These are phyloP conservation scores for Anaspis maculata DNA, from an alignment of 2,888 invertebrate genomes.

Conservation along the genomic window DNA sequence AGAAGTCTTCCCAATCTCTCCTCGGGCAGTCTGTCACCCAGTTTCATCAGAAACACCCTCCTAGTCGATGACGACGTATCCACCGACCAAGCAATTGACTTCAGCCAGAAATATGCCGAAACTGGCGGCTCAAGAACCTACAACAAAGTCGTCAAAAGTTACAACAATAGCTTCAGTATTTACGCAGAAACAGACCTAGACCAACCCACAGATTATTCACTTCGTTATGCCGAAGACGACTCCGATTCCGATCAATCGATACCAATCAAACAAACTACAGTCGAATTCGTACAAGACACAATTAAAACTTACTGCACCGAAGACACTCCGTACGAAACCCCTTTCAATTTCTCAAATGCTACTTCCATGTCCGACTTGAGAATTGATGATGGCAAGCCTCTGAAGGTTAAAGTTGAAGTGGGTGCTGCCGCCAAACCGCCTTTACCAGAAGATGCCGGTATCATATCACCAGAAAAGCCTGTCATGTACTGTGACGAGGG, in stretches of 20 bases:
- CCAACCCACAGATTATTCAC: constrained; percentile 87
- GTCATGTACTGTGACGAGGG: constrained; percentile 82
- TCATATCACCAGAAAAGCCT: constrained; percentile 70
- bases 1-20: constrained; percentile 5
- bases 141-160: constrained; percentile 9
- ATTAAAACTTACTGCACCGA: constrained; percentile 89
- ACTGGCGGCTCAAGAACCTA: constrained; percentile 3
- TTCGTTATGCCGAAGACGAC: constrained; percentile 80
- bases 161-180: constrained; percentile 47
- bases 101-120: constrained; percentile 7
- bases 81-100: constrained; percentile 7
- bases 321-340: constrained; percentile 75
- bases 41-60: constrained; percentile 1
- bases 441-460: too few relatives aligned
- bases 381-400: constrained; percentile 6
- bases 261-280: constrained; percentile 26
- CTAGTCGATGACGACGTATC: constrained; percentile 4
- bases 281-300: constrained; percentile 59
- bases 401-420: constrained; percentile 27
- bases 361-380: constrained; percentile 80
- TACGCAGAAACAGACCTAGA: constrained; percentile 87
- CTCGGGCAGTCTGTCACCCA: constrained; percentile 1
- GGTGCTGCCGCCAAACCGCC: too few relatives aligned
- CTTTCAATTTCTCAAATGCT: constrained; percentile 77
- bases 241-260: constrained; percentile 48